phyloP scores from a whole-genome alignment of 1,140 invertebrate genomes.

The Achroia grisella region DNA sequence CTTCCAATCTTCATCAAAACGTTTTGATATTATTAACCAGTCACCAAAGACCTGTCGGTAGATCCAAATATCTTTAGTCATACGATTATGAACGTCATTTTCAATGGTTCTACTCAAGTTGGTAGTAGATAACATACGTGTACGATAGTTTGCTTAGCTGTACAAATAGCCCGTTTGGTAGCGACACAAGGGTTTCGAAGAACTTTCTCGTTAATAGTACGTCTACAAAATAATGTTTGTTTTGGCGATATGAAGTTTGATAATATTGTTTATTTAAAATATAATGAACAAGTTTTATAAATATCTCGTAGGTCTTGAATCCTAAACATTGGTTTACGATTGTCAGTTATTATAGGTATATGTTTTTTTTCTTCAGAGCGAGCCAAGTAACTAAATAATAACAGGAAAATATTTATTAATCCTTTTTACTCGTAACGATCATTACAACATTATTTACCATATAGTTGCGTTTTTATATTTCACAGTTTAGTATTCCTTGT shows the following conservation, averaged over 20 bases:
- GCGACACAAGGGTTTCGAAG: constrained; percentile 33
- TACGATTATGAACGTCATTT: not conserved
- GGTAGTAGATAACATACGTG: constrained; percentile 40
- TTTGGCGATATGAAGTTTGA: constrained; percentile 10
- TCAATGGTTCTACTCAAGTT: constrained; percentile 13
- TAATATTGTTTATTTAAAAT: constrained; percentile 14
- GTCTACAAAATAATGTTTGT: constrained; percentile 32
- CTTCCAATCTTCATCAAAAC: constrained; percentile 45
- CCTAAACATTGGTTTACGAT: constrained; percentile 5
- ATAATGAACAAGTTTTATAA: no score
- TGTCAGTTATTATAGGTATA: no score
- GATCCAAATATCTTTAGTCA: no score
- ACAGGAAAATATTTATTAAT: no score
- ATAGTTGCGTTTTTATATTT: no score
- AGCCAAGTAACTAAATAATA: no score
- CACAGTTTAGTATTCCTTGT: no score
- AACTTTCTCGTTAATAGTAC: constrained; percentile 52
- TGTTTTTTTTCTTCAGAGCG: no score
- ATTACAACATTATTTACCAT: no score
- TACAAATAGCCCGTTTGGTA: constrained; percentile 61
- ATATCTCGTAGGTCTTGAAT: no score
- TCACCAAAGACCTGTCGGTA: no score
- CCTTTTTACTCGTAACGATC: no score
- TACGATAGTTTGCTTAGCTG: constrained; percentile 59
- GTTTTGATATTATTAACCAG: constrained; percentile 38